Percentiles rank a stretch among this genome's conserved stretches.
Evolutionary conservation across 2,113 vertebrate genomes (phyloP).

Genomic region (Aspidoscelis tigris): DNA sequence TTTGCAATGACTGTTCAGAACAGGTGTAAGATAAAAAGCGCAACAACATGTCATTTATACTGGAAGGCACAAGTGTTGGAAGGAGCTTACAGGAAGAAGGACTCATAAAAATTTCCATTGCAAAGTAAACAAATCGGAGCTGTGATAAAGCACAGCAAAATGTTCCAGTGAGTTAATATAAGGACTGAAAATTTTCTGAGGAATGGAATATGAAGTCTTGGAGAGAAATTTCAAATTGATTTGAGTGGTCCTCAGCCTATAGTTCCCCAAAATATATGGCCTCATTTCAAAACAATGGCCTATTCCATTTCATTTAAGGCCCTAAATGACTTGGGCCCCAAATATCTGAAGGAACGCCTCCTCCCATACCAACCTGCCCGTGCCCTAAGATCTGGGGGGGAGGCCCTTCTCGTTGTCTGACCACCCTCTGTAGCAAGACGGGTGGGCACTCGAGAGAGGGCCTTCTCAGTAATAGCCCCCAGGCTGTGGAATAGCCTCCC

Average conservation of each 20-base stretch:
- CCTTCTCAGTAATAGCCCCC: no score
- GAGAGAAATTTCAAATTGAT: background rate
- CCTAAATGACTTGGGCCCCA: no score
- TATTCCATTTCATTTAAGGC: background rate
- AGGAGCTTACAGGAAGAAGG: background rate
- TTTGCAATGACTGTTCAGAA: slow-evolving; percentile 27
- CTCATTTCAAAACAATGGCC: no score
- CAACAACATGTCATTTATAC: slow-evolving; percentile 1
- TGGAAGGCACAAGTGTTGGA: background rate
- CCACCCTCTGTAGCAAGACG: no score
- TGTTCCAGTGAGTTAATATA: background rate
- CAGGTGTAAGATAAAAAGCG: slow-evolving; percentile 52
- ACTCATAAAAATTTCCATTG: background rate
- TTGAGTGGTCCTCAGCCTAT: background rate
- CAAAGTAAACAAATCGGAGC: background rate
- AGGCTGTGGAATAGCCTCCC: no score
- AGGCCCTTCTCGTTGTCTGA: no score
- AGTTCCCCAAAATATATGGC: no score
- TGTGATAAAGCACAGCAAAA: rapidly evolving
- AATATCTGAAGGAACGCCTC: no score
- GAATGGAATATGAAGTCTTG: background rate
- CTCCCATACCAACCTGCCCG: no score
- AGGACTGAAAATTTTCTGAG: background rate
- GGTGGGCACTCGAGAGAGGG: no score
- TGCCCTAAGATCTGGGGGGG: no score